phyloP scores from a whole-genome alignment of 2,113 vertebrate genomes.

The Pteruthius melanotis region DNA sequence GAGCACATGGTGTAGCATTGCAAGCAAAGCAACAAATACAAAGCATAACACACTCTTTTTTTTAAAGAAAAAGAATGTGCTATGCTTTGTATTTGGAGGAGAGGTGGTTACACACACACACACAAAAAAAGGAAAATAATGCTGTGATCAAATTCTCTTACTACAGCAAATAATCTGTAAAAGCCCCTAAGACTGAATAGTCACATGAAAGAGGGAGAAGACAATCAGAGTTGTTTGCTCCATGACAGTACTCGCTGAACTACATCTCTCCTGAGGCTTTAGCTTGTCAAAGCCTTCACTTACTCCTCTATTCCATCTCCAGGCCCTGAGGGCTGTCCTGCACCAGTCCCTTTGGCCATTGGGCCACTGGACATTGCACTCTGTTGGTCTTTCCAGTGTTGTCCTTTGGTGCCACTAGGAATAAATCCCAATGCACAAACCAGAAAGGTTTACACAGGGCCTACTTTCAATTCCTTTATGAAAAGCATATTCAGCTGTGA shows the following conservation, averaged over 20 bases:
- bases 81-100: not conserved
- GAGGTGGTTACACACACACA: too few relatives aligned
- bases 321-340: not conserved
- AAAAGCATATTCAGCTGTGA: not conserved
- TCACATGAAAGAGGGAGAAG: not conserved
- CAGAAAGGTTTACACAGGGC: not conserved
- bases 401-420: not conserved
- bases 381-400: rapidly evolving
- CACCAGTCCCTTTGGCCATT: not conserved
- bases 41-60: too few relatives aligned
- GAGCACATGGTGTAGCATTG: not conserved
- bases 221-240: not conserved
- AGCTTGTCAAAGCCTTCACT: not conserved
- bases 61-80: not conserved
- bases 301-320: not conserved
- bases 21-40: not conserved
- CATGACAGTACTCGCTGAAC: not conserved
- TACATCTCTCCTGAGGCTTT: not conserved
- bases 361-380: rapidly evolving
- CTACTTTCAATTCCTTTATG: not conserved
- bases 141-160: not conserved
- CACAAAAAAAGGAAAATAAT: not conserved
- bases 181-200: not conserved
- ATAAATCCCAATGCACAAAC: not conserved
- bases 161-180: not conserved